Evolutionary conservation across 2,797 vertebrate genomes (phyloP), one percentile per base, ranked within the genome.

Genomic region (Chaenodraco wilsoni): DNA sequence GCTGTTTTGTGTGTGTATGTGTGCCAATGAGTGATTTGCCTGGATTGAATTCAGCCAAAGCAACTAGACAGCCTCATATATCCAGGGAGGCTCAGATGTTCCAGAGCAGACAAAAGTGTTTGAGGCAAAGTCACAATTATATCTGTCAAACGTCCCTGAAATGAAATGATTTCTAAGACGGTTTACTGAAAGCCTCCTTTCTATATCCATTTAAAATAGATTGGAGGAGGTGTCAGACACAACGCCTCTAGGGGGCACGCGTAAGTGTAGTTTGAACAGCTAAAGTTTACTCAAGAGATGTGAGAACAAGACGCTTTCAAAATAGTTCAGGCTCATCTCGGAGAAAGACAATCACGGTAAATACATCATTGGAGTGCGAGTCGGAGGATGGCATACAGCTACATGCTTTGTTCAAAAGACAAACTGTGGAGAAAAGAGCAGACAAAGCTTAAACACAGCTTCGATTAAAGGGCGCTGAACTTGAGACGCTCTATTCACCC

Each of bases 91-190:
- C 65, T 74, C 68, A 73, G 79, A 57, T 50, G 56, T 74, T 84
- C 74, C 84, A 75, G 45, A 79, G 55, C 66, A 69, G 64, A 90
- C 76, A 88, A 86, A 87, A 41, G 66, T 57, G 19, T 82, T 78
- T 72, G 67, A 23, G 54, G 74, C 33, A 10, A 75, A 72, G 76
- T 71, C 65, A 79, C 78, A 73, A 68, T 86, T 90, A 80, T 69
- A 84, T 83, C 72, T 84, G 80, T 90, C 80, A 88, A 88, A 88
- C 69, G 54, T 49, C 85, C 69, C 69, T 85, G 79, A 89, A 87
- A 86, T 84, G 59, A 87, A 87, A 88, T 84, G 69, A 80, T 82
- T 89, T 87, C 21, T 1, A n/a, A 79, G 73, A 85, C 61, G 76
- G 72, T 86, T 79, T 62, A 57, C 55, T 57, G 68, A 82, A 84